Evolutionary conservation across 2,888 invertebrate genomes (phyloP), one percentile per base, ranked within the genome.

Genomic region (Rhingia rostrata): DNA sequence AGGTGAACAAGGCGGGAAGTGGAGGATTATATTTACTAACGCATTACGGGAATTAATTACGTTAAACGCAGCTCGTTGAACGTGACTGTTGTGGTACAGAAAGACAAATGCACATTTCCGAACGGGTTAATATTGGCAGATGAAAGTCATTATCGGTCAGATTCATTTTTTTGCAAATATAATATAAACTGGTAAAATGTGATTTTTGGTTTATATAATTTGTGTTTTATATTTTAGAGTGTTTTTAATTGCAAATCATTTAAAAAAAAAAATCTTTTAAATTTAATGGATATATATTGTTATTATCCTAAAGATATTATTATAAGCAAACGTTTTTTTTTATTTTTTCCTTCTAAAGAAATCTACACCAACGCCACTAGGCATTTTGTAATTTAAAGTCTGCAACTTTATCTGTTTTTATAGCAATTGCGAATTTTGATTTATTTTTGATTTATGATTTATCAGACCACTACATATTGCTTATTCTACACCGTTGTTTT

Each of bases 11-110:
- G 51, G 54, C 43, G 64, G 53, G 45, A 54, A 58, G 37, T 53
- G 79, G 66, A 43, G 66, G 66, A 74, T 66, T 80, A 80, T 84
- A 80, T 84, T 84, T 84, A 84, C 79, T 75, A 84, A 80, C 80
- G 79, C 80, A 80, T 84, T 84, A 84, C 70, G 75, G 70, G 84
- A 84, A 84, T 84, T 84, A 84, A 84, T 84, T 84, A 84, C 79
- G 84, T 84, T 84, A 75, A 84, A 79, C 66, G 74, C 58, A 79
- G 43, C 63, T 30, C 43, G 45, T 67, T 47, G 70, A 61, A 80
- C 84, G 84, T 84, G 80, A 69, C 80, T 75, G 80, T 75, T 80
- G 84, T 66, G 74, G 72, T 51, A 37, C 56, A 60, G 60, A 67
- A 66, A 56, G 64, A 72, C 82, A 72, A 37, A 72, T 78, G 61